These are phyloP conservation scores for Anguilla rostrata DNA, from an alignment of 2,113 vertebrate species.

Conservation along the genomic window DNA sequence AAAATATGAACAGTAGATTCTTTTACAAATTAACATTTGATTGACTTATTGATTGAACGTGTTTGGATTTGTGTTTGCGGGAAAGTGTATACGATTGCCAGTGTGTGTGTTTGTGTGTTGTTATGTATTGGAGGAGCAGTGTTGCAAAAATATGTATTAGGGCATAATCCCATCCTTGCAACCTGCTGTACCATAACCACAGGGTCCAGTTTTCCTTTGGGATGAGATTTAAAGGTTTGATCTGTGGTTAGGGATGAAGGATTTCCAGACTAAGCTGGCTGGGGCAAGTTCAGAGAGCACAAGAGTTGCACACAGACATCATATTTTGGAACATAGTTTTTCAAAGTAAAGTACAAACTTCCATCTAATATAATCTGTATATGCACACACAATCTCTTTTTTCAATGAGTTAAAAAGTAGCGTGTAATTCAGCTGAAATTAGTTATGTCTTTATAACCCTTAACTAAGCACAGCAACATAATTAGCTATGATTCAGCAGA, in stretches of 20 bases:
- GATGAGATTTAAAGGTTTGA: constrained; percentile 16
- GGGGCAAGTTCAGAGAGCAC: neutral
- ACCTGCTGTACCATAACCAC: neutral
- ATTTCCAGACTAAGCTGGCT: neutral
- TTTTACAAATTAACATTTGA: no score
- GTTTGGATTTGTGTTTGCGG: neutral
- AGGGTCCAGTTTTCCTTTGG: constrained; percentile 5
- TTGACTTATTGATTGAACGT: no score
- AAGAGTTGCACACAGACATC: neutral
- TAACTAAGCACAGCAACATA: no score
- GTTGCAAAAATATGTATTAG: neutral
- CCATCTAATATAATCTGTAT: no score
- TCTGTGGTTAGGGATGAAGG: constrained; percentile 11
- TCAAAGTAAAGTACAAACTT: neutral
- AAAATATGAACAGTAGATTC: neutral
- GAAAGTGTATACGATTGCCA: neutral
- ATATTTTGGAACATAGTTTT: neutral
- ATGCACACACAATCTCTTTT: no score
- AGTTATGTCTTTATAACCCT: no score
- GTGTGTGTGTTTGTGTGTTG: neutral
- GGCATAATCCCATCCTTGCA: neutral
- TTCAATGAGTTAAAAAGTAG: no score
- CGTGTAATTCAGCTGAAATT: no score
- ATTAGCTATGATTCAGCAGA: no score
- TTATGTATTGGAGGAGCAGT: neutral